Evolutionary conservation across 2,797 vertebrate species (phyloP).

Genomic region (Smutsia temminckii): DNA sequence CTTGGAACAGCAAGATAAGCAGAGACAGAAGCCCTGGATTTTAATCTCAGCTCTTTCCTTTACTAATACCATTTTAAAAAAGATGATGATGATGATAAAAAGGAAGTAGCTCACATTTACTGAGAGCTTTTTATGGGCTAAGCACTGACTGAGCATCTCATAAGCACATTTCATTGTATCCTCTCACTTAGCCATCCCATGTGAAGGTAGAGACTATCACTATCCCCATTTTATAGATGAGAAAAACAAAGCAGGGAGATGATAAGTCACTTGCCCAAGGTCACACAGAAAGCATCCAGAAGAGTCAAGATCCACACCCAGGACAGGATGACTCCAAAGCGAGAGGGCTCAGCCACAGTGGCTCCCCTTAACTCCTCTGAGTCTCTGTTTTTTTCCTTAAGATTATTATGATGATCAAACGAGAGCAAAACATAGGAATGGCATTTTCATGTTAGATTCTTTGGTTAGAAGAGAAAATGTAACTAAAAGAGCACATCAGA

Average conservation of each 20-base stretch:
- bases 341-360: background rate
- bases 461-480: constrained; percentile 1
- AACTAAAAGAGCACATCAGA: background rate
- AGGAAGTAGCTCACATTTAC: background rate
- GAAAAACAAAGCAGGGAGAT: background rate
- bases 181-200: background rate
- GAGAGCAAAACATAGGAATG: background rate
- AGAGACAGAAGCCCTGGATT: constrained; percentile 5
- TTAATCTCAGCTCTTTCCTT: background rate
- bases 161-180: background rate
- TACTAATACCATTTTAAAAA: background rate
- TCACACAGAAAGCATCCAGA: background rate
- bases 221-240: background rate
- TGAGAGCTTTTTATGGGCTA: background rate
- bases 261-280: background rate
- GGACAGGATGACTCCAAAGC: background rate
- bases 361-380: background rate
- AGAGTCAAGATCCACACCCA: background rate
- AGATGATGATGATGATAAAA: background rate
- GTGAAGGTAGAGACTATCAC: background rate
- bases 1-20: background rate
- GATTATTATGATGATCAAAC: background rate
- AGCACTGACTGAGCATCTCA: background rate
- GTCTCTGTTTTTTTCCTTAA: background rate
- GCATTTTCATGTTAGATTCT: background rate